Evolutionary conservation across 2,113 vertebrate genomes (phyloP).

Genomic region (Alaudala cheleensis): DNA sequence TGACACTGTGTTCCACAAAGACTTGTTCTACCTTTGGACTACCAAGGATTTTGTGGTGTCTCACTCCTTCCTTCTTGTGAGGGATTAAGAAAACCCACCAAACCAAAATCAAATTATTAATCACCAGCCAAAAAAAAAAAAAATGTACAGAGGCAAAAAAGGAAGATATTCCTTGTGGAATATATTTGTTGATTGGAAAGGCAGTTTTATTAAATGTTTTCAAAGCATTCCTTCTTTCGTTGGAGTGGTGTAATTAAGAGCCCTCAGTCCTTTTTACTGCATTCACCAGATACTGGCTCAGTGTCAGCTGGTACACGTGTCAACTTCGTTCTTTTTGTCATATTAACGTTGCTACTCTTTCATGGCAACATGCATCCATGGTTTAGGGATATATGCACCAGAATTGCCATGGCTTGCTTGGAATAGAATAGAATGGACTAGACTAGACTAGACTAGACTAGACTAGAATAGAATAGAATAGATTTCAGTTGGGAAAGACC

Average conservation of each 20-base stretch:
- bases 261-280: accelerated
- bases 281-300: accelerated
- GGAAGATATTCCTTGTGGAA: not conserved
- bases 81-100: not conserved
- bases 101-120: not conserved
- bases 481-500: not conserved
- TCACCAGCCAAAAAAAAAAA: not conserved
- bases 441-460: not conserved
- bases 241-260: not conserved
- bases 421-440: not conserved
- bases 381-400: accelerated
- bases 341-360: too few relatives aligned
- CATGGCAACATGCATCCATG: accelerated
- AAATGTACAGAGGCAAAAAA: not conserved
- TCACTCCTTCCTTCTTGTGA: not conserved
- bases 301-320: accelerated
- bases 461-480: not conserved
- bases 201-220: not conserved
- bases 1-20: not conserved
- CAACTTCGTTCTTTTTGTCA: not conserved
- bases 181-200: not conserved
- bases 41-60: not conserved
- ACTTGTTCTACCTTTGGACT: not conserved
- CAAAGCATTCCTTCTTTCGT: not conserved
- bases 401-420: not conserved